These are phyloP conservation scores for Chrysolina americana DNA, from an alignment of 2,888 invertebrate genomes.

Conservation along the genomic window DNA sequence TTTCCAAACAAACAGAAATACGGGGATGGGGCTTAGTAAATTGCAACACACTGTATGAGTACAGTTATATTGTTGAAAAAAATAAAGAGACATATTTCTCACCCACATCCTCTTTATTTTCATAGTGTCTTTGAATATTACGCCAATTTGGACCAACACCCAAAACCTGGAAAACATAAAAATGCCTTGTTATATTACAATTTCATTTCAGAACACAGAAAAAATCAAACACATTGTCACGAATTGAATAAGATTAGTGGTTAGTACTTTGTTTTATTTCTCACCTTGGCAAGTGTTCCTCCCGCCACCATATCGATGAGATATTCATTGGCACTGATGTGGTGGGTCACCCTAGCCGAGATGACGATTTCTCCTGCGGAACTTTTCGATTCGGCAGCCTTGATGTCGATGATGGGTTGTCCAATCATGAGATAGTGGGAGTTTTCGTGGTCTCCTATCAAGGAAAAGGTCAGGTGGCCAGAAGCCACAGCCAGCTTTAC, in stretches of 20 bases:
- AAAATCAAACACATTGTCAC: too few species aligned
- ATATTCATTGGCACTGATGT: slow-evolving; percentile 76
- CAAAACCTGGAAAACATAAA: slow-evolving; percentile 54
- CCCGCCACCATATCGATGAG: slow-evolving; percentile 72
- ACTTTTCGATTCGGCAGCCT: slow-evolving; percentile 70
- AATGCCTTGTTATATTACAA: not conserved
- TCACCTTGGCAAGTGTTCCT: slow-evolving; percentile 71
- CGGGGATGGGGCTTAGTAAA: too few species aligned
- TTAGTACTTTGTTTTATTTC: too few species aligned
- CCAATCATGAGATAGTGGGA: slow-evolving; percentile 76
- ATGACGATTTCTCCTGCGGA: slow-evolving; percentile 77
- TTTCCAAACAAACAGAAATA: too few species aligned
- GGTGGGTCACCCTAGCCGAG: slow-evolving; percentile 74
- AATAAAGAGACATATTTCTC: not conserved
- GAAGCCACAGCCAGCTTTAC: slow-evolving; percentile 78
- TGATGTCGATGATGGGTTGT: slow-evolving; percentile 76
- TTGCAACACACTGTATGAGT: too few species aligned
- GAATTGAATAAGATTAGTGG: too few species aligned
- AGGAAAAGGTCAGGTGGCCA: slow-evolving; percentile 74
- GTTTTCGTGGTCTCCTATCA: slow-evolving; percentile 71
- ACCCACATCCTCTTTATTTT: slow-evolving; percentile 44
- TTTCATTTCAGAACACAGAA: too few species aligned
- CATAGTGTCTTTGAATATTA: slow-evolving; percentile 58
- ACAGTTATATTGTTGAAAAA: too few species aligned
- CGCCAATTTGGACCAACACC: slow-evolving; percentile 66